Percentiles rank a stretch among this genome's conserved stretches.
These are phyloP conservation scores for Ophion slaviceki DNA, from an alignment of 2,888 invertebrate species.

Conservation along the genomic window DNA sequence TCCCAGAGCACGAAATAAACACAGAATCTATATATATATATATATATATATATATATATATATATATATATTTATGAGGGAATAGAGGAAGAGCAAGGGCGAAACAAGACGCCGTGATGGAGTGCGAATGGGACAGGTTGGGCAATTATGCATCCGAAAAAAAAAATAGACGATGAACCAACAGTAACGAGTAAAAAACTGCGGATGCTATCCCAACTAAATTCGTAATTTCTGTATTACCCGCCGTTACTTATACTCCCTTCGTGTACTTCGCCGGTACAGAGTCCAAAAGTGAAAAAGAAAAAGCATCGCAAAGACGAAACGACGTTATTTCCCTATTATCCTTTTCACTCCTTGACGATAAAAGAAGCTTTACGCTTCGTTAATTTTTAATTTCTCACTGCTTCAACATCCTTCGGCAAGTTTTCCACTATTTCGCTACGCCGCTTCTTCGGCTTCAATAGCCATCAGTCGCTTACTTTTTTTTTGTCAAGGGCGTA, in stretches of 20 bases:
- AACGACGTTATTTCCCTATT: not conserved
- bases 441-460: not conserved
- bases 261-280: not conserved
- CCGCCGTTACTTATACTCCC: not conserved
- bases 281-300: conserved; percentile 36
- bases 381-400: conserved; percentile 34
- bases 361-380: conserved; percentile 15
- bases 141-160: conserved; percentile 41
- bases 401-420: conserved; percentile 22
- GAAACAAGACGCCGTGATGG: not conserved
- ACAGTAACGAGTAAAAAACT: not conserved
- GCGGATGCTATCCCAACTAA: not conserved
- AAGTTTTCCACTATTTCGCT: conserved; percentile 4
- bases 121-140: conserved; percentile 15
- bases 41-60: too few relatives aligned
- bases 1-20: too few relatives aligned
- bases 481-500: conserved; percentile 2
- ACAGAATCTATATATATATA: not conserved
- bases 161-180: not conserved
- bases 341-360: conserved; percentile 5
- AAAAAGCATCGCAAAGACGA: not conserved
- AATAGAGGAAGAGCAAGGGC: not conserved
- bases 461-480: conserved; percentile 18
- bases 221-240: conserved; percentile 14
- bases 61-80: not conserved